phyloP scores from a whole-genome alignment of 2,888 invertebrate genomes.

The Lapara coniferarum region DNA sequence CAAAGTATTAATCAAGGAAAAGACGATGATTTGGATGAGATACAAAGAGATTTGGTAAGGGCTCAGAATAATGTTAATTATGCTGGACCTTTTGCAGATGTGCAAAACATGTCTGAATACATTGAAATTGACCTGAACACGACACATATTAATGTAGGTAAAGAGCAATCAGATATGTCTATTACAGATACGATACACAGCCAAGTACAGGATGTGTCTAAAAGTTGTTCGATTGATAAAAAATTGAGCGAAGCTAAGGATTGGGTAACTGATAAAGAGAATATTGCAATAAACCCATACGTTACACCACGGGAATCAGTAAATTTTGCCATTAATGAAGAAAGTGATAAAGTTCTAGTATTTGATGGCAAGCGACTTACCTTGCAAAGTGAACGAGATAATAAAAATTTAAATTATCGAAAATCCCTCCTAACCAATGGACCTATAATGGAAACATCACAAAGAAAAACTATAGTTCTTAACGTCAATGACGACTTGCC shows the following conservation, averaged over 20 bases:
- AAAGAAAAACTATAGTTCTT: conserved; percentile 62
- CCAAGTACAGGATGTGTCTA: conserved; percentile 61
- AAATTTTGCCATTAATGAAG: conserved; percentile 63
- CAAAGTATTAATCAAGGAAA: conserved; percentile 30
- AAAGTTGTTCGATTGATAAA: conserved; percentile 45
- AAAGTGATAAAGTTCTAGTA: conserved; percentile 62
- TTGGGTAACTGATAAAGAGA: conserved; percentile 71
- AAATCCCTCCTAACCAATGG: conserved; percentile 41
- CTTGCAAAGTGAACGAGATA: conserved; percentile 51
- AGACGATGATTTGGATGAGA: conserved; percentile 73
- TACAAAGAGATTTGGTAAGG: conserved; percentile 58
- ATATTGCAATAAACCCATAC: conserved; percentile 69
- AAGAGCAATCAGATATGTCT: conserved; percentile 69
- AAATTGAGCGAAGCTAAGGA: conserved; percentile 46
- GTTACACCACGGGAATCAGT: conserved; percentile 53
- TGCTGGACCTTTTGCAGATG: conserved; percentile 45
- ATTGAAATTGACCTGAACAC: conserved; percentile 70
- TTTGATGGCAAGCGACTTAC: conserved; percentile 71
- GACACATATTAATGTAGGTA: conserved; percentile 49
- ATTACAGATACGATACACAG: conserved; percentile 67
- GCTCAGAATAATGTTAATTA: conserved; percentile 46
- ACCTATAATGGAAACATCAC: conserved; percentile 37
- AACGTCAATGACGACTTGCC: conserved; percentile 68
- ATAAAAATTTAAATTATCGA: conserved; percentile 42
- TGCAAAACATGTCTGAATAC: conserved; percentile 59